phyloP scores from a whole-genome alignment of 2,797 vertebrate genomes.

The Coendou prehensilis region DNA sequence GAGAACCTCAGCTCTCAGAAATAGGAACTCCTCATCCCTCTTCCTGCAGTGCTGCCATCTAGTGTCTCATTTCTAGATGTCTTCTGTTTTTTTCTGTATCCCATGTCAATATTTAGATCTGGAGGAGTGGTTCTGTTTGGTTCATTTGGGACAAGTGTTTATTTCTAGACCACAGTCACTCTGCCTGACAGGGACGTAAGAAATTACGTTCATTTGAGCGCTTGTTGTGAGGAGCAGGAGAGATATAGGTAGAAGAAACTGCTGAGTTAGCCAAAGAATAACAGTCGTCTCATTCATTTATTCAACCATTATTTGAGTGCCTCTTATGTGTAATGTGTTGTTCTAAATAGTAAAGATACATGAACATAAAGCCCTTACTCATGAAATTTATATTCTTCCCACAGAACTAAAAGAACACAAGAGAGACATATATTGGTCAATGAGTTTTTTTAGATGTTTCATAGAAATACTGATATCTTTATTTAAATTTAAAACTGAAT shows the following conservation, averaged over 20 bases:
- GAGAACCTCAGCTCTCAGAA: not conserved
- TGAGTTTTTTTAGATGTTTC: conserved; percentile 21
- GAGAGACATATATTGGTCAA: not conserved
- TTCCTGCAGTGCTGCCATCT: not conserved
- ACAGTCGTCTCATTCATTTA: not conserved
- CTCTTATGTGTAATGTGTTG: not conserved
- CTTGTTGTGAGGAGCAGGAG: not conserved
- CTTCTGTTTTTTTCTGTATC: not conserved
- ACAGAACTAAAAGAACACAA: not conserved
- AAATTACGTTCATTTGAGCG: not conserved
- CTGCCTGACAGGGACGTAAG: not conserved
- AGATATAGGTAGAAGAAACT: not conserved
- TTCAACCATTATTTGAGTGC: not conserved
- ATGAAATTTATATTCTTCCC: not conserved
- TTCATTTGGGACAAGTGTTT: not conserved
- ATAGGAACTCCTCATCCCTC: not conserved
- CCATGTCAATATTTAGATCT: not conserved
- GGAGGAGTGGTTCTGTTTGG: not conserved
- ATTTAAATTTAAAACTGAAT: conserved; percentile 11
- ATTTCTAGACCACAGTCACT: not conserved
- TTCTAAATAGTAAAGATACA: not conserved
- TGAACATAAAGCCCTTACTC: not conserved
- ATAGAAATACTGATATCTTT: not conserved
- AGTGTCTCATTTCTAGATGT: not conserved
- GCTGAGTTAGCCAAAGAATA: not conserved